Conservation (phyloP, 1,140 invertebrate species). For the Trachelipus rathkii region DNA sequence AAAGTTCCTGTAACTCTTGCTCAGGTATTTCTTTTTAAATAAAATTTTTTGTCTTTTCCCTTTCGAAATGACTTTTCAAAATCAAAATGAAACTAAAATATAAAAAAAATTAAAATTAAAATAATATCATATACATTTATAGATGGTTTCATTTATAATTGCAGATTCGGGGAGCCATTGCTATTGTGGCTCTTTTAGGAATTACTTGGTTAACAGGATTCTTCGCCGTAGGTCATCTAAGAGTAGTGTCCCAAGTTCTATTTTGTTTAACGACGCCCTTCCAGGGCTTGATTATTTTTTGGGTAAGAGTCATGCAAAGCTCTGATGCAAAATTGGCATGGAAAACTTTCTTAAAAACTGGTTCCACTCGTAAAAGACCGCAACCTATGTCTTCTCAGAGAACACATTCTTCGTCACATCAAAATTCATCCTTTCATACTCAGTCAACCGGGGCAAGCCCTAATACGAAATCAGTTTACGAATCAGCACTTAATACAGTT, state of each 20-base stretch:
- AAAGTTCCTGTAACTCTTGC: constrained; percentile 23
- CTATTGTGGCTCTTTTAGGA: constrained; percentile 57
- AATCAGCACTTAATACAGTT: not conserved
- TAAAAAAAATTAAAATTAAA: too few relatives aligned
- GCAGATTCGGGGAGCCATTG: constrained; percentile 56
- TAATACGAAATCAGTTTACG: not conserved
- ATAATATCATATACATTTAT: too few relatives aligned
- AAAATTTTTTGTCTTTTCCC: too few relatives aligned
- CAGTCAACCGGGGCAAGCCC: not conserved
- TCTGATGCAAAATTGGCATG: constrained; percentile 55
- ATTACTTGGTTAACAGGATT: constrained; percentile 58
- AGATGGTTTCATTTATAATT: constrained; percentile 34
- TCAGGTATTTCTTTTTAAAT: constrained; percentile 19
- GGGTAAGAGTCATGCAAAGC: constrained; percentile 55
- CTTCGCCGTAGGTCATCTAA: constrained; percentile 53
- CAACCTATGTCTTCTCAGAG: constrained; percentile 14
- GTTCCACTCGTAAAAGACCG: constrained; percentile 38
- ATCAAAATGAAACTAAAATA: too few relatives aligned
- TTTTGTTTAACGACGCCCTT: constrained; percentile 56
- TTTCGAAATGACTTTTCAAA: too few relatives aligned
- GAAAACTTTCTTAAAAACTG: constrained; percentile 51
- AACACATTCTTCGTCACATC: constrained; percentile 30
- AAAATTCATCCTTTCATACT: not conserved
- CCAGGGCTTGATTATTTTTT: constrained; percentile 57
- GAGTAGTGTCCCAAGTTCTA: constrained; percentile 55